A percentile compares a stretch with the other conserved stretches of the same genome.
phyloP scores from a whole-genome alignment of 2,888 invertebrate genomes.

The Phoenoteleia sp. region DNA sequence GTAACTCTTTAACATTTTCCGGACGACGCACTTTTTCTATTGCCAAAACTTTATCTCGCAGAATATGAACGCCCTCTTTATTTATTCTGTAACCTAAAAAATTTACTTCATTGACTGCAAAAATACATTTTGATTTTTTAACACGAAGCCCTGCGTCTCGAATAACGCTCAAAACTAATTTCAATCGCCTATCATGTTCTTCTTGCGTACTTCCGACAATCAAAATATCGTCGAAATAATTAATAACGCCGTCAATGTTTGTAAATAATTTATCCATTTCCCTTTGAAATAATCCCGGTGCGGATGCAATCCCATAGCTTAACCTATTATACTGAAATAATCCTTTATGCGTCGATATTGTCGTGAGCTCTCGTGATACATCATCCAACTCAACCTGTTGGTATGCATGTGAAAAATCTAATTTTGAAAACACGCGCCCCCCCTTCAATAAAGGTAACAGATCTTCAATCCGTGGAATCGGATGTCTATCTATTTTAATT shows the following conservation, averaged over 20 bases:
- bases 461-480: conserved; percentile 78
- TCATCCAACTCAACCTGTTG: conserved; percentile 81
- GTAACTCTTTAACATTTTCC: conserved; percentile 32
- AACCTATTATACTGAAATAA: conserved; percentile 75
- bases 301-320: conserved; percentile 81
- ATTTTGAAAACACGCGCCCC: conserved; percentile 64
- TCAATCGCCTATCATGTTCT: conserved; percentile 75
- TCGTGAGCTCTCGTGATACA: conserved; percentile 73
- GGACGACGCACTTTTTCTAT: conserved; percentile 34
- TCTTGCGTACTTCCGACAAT: conserved; percentile 72
- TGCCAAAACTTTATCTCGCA: conserved; percentile 57
- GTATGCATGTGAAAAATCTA: conserved; percentile 81
- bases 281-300: conserved; percentile 71
- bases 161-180: conserved; percentile 74
- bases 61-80: conserved; percentile 51
- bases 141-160: conserved; percentile 76
- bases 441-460: conserved; percentile 72
- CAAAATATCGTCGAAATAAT: conserved; percentile 78
- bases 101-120: conserved; percentile 51
- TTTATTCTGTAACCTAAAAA: conserved; percentile 78
- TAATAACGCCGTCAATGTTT: conserved; percentile 67
- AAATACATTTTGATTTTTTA: conserved; percentile 78
- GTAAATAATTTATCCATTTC: conserved; percentile 79
- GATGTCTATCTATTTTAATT: conserved; percentile 76
- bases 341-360: conserved; percentile 77